A percentile compares a stretch with the other conserved stretches of the same genome.
Evolutionary conservation across 2,888 invertebrate species (phyloP).

Genomic region (Microctonus brassicae): DNA sequence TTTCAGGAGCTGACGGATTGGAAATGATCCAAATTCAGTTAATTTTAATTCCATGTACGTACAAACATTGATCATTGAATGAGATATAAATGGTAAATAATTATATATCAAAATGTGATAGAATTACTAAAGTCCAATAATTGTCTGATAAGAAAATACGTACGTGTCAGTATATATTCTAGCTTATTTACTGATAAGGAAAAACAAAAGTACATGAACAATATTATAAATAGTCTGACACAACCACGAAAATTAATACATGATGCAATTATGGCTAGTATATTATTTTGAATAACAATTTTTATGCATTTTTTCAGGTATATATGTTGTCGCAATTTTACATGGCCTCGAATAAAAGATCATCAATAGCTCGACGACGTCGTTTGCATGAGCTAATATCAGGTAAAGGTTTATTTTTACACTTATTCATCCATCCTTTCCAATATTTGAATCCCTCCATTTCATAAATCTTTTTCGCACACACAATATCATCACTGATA

Average conservation of each 20-base stretch:
- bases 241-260: too few species aligned
- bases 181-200: too few species aligned
- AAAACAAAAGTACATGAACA: too few species aligned
- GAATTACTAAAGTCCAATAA: background rate
- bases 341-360: background rate
- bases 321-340: background rate
- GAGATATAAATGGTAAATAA: background rate
- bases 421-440: conserved; percentile 63
- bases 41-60: background rate
- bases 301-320: too few species aligned
- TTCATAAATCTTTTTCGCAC: conserved; percentile 58
- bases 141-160: background rate
- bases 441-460: conserved; percentile 63
- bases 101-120: background rate
- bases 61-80: too few species aligned
- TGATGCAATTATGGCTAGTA: too few species aligned
- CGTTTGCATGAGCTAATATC: conserved; percentile 29
- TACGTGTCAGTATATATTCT: background rate
- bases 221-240: too few species aligned
- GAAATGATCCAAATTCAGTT: background rate
- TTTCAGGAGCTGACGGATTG: background rate
- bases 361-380: background rate
- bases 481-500: conserved; percentile 62
- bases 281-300: too few species aligned
- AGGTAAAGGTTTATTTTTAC: conserved; percentile 51